Conservation (phyloP, 2,113 vertebrate genomes). For the Tenebrosternarchus preto region DNA sequence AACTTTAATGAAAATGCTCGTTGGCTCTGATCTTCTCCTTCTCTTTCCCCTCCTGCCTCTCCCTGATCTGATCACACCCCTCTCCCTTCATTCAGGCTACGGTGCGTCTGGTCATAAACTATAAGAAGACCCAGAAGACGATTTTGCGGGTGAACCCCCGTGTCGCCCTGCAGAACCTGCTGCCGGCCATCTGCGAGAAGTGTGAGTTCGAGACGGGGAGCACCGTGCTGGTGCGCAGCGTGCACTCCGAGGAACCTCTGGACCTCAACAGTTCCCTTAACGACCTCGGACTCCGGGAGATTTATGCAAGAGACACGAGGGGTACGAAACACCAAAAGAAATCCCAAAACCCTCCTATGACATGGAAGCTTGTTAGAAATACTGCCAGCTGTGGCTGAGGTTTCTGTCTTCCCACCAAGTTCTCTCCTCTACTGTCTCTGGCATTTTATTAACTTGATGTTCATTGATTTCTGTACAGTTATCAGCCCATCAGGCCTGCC, state of each 20-base stretch:
- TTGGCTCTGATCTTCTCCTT: background rate
- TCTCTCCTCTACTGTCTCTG: background rate
- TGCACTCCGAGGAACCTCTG: constrained; percentile 82
- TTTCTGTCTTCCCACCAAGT: background rate
- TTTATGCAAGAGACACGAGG: constrained; percentile 89
- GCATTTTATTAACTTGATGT: background rate
- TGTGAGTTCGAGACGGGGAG: constrained; percentile 88
- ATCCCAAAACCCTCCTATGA: background rate
- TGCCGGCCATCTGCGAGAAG: constrained; percentile 87
- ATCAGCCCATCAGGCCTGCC: constrained; percentile 52
- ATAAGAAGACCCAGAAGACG: constrained; percentile 92
- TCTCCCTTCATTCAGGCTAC: constrained; percentile 83
- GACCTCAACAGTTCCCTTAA: constrained; percentile 87
- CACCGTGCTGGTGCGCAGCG: constrained; percentile 83
- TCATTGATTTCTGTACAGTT: constrained; percentile 38
- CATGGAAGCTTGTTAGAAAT: background rate
- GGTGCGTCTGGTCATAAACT: constrained; percentile 93
- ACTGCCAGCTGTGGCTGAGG: background rate
- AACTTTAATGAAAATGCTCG: constrained; percentile 17
- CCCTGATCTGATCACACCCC: no score
- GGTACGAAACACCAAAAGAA: constrained; percentile 67
- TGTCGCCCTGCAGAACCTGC: constrained; percentile 80
- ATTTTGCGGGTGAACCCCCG: constrained; percentile 89
- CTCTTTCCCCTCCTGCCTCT: constrained; percentile 22
- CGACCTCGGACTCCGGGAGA: constrained; percentile 87